phyloP scores from a whole-genome alignment of 1,140 invertebrate species.

The Drosophila trapezifrons region DNA sequence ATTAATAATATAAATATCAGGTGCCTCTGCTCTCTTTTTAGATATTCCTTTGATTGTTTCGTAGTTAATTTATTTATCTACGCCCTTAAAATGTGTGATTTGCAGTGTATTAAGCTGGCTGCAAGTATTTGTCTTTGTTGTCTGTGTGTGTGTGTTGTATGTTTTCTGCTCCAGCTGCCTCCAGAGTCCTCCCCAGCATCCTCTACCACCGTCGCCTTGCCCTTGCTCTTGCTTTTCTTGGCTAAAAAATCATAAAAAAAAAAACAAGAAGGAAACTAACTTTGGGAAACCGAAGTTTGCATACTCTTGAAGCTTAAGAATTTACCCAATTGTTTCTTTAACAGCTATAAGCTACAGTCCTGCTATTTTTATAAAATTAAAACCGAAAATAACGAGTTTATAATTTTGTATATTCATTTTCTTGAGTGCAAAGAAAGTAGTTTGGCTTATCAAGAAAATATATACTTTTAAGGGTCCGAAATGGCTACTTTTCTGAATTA shows the following conservation, averaged over 20 bases:
- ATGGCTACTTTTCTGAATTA: too few species aligned
- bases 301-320: background rate
- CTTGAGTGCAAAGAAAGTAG: too few species aligned
- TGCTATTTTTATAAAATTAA: background rate
- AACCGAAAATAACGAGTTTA: too few species aligned
- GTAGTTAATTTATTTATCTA: too few species aligned
- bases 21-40: too few species aligned
- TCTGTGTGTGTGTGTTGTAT: background rate
- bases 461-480: too few species aligned
- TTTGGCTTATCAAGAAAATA: too few species aligned
- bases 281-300: background rate
- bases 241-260: conserved; percentile 8
- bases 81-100: background rate
- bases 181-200: background rate
- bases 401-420: background rate
- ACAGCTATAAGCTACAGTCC: too few species aligned
- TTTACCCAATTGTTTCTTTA: too few species aligned
- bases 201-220: conserved; percentile 2
- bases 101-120: conserved; percentile 21
- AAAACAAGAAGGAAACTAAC: background rate
- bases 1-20: too few species aligned
- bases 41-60: background rate
- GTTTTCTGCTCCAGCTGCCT: conserved; percentile 21
- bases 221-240: conserved; percentile 5
- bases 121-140: background rate